Evolutionary conservation across 1,140 invertebrate genomes (phyloP), one percentile per base, ranked within the genome.

Genomic region (Oedothorax gibbosus): DNA sequence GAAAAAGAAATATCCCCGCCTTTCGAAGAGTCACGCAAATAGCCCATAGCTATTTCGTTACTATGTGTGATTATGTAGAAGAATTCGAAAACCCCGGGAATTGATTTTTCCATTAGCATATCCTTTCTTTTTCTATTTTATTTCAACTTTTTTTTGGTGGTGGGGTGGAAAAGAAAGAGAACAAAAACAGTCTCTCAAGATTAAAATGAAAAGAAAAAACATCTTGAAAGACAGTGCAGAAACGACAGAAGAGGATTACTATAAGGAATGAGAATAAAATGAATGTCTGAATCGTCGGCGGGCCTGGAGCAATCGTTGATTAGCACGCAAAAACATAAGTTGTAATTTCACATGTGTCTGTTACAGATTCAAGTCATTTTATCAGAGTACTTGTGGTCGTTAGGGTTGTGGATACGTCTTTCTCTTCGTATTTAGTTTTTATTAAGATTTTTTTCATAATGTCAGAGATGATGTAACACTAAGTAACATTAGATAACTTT

Each of bases 41-140:
- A 69, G 69, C 54, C 57, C 80, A 82, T 82, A 82, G 68, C 69
- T 62, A 73, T 82, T 82, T 65, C 80, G 65, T 82, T 64, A 73
- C 68, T 35, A 35, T 35, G 60, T 82, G 69, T 82, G 80, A 82
- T 82, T 82, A 82, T 82, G 56, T 73, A 57, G 20, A 77, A 60
- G 54, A 82, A 82, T 73, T 82, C 80, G 69, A 64, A 82, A 82
- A 82, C 35, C 35, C 35, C 68, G 69, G 78, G 80, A 82, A 82
- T 82, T 82, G 80, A 82, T 82, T 82, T 82, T 82, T 82, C 80
- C 80, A 82, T 82, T 82, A 82, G 80, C 69, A 73, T 82, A 60
- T 72, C 54, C 69, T 53, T 72, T 82, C 80, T 82, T 82, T 35
- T 82, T 54, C 73, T 76, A n/a, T 51, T n/a, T 64, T 21, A 18